Evolutionary conservation across 2,888 invertebrate genomes (phyloP), one percentile per base, ranked within the genome.

Genomic region (Dryobotodes eremita): DNA sequence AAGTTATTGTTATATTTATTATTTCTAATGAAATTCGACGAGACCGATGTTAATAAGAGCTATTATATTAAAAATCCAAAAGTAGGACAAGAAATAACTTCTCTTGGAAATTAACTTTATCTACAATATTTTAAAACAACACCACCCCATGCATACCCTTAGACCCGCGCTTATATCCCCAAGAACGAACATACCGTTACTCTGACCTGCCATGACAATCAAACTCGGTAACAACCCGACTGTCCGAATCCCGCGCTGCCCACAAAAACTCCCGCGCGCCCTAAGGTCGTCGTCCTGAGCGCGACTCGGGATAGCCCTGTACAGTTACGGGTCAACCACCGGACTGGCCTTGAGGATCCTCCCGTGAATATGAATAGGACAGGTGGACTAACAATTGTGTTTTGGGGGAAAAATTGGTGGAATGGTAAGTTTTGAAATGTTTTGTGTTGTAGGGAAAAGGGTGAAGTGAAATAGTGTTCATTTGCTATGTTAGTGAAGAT

Each of bases 261-360:
- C 70, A 89, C 82, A 82, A 86, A 82, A 89, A 86, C 64, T 62
- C 68, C 57, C 36, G 66, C 68, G 69, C 71, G 71, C n/a, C 42
- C 57, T 69, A 26, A 62, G 89, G 90, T 89, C 89, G 82, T 84
- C 83, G 89, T 70, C 89, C 89, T 83, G 68, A 31, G 79, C 20
- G 75, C 79, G 82, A 77, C 82, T 85, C 80, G 86, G 89, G 89
- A 86, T 89, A 89, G 86, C 90, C 89, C 90, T 72, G 72, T 90
- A 90, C 88, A 84, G 90, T 85, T 86, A 88, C n/a, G 87, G 90
- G 90, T 89, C 90, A 87, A 79, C 83, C 87, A 73, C 82, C 84
- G 85, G 72, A 65, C 73, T 85, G 90, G 89, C 90, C 90, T 90
- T 90, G 90, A 77, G 82, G 78, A 69, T 85, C 83, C 86, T 87